Evolutionary conservation across 2,113 vertebrate species (phyloP), one percentile per base, ranked within the genome.

Genomic region (Eptesicus fuscus): DNA sequence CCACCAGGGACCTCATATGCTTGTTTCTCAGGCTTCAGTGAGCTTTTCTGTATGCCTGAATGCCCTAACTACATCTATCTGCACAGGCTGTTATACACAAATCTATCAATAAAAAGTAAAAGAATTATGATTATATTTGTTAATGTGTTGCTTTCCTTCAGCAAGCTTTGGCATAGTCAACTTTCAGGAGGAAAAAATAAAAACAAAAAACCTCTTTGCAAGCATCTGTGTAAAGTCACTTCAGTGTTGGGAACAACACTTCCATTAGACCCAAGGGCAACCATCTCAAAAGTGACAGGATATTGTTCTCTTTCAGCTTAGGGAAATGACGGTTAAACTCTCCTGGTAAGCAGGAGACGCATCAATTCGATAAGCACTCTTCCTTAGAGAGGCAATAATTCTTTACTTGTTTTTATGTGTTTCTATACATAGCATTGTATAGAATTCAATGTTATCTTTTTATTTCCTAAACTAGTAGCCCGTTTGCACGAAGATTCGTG

Each of bases 91-190:
- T 92, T 94, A 78, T 14, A 73, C 61, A 42, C 4, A 96, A 80
- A 53, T n/a, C 42, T 71, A 63, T 4, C 35, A 56, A 47, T 25
- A 90, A 74, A 88, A 93, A 80, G 28, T 51, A 87, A 47, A 40
- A 69, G 23, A 97, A 83, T 67, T 69, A 87, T 59, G 56, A 51
- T 93, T 92, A 85, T 90, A 94, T 90, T 80, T 89, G 93, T 42
- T 61, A 96, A 95, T 35, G 0, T 7, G 4, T 65, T 11, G 44
- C 16, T 59, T 96, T 67, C n/a, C 35, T 63, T 84, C 59, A 73
- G 25, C 1, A 84, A 53, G 47, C 23, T 53, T 92, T 30, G 13
- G 1, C 23, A 73, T 0, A 80, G 18, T 53, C 44, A 53, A 12
- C 9, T 79, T 73, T 74, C 89, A 63, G 20, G 5, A 22, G 5